Evolutionary conservation across 2,888 invertebrate genomes (phyloP), one percentile per base, ranked within the genome.

Genomic region (Poecilus cupreus): DNA sequence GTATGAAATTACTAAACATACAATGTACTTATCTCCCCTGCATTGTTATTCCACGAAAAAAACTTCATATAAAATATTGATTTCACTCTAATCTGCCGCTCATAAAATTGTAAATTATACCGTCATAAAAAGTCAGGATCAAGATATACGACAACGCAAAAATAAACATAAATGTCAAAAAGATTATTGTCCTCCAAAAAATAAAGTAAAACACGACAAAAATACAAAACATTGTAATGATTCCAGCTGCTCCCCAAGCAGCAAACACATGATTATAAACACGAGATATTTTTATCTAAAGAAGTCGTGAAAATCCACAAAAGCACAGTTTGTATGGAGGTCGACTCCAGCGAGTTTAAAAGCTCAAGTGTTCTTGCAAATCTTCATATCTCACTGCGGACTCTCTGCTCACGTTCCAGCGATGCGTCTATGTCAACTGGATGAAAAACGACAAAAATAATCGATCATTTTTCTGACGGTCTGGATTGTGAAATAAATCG

Each of bases 21-120:
- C n/a, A n/a, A n/a, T n/a, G n/a, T n/a, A n/a, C n/a, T n/a, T n/a
- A n/a, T n/a, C n/a, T n/a, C n/a, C n/a, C n/a, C n/a, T n/a, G n/a
- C n/a, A n/a, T n/a, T n/a, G n/a, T n/a, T n/a, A n/a, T n/a, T n/a
- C n/a, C n/a, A n/a, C n/a, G 32, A 32, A 8, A 32, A 32, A 32
- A 32, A 32, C 2, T 32, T 32, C n/a, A n/a, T n/a, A 8, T 32
- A 3, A 32, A 32, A 6, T 32, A 32, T 32, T 54, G 54, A 54
- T 54, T 32, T 32, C 54, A 16, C 26, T 13, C 26, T 60, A 68
- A 68, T 68, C 68, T 68, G 60, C 18, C 13, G 18, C 68, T 43
- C 68, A 68, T 68, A 68, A 68, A 68, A 68, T 39, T 37, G 68
- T 68, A 43, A 68, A 68, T 68, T 37, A 68, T 68, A 20, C 20